These are phyloP conservation scores for Rhinoraja longicauda DNA, from an alignment of 2,797 vertebrate genomes.

Conservation along the genomic window DNA sequence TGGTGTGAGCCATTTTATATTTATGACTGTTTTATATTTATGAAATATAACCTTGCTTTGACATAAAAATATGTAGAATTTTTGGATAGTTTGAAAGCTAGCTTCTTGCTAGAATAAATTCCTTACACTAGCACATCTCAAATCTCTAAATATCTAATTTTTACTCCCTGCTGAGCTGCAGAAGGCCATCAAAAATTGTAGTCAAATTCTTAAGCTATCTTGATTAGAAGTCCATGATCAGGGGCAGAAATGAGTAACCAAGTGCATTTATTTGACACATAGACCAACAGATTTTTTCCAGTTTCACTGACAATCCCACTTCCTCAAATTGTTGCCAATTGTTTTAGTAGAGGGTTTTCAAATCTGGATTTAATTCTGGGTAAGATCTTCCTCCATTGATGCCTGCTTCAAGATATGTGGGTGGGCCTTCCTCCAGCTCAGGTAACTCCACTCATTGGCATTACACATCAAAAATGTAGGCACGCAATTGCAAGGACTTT, in stretches of 20 bases:
- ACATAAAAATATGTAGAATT: constrained; percentile 38
- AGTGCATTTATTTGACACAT: not conserved
- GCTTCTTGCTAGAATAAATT: not conserved
- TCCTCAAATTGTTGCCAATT: not conserved
- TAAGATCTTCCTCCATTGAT: not conserved
- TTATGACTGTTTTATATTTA: constrained; percentile 38
- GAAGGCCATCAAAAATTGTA: not conserved
- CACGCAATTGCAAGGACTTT: not conserved
- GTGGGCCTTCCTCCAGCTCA: not conserved
- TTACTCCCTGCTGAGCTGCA: not conserved
- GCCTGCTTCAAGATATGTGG: not conserved
- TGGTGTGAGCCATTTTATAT: constrained; percentile 34
- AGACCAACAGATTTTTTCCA: not conserved
- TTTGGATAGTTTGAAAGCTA: not conserved
- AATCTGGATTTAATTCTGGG: not conserved
- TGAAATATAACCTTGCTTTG: constrained; percentile 35
- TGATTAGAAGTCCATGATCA: not conserved
- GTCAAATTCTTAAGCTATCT: not conserved
- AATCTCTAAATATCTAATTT: constrained; percentile 10
- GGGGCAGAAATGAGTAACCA: not conserved
- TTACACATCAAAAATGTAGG: not conserved
- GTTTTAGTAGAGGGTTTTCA: not conserved
- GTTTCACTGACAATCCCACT: not conserved
- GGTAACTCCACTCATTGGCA: not conserved
- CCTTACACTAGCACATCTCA: not conserved